Evolutionary conservation across 1,140 invertebrate species (phyloP).

Genomic region (Harlomillsia oculata): DNA sequence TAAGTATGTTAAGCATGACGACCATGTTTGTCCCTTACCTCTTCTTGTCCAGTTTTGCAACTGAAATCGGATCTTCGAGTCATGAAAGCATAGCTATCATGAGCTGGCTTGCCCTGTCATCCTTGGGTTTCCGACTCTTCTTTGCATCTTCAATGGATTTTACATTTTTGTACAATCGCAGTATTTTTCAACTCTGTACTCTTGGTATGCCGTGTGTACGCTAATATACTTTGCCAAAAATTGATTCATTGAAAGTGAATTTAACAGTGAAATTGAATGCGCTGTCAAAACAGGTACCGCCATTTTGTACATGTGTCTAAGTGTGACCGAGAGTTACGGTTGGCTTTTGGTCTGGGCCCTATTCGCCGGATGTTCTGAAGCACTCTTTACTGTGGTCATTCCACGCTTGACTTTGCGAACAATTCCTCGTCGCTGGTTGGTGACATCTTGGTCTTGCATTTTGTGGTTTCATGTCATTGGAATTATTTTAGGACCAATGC

Average conservation of each 20-base stretch:
- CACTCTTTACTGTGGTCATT: background rate
- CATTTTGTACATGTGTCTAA: slow-evolving; percentile 11
- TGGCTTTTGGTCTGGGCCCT: slow-evolving; percentile 21
- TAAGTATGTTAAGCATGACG: slow-evolving; percentile 7
- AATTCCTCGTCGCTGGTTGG: slow-evolving; percentile 15
- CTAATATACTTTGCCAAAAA: background rate
- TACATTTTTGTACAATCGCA: slow-evolving; percentile 9
- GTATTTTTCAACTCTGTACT: slow-evolving; percentile 6
- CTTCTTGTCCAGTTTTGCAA: slow-evolving; percentile 10
- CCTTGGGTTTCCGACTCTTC: background rate
- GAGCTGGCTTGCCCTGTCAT: background rate
- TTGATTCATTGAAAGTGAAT: background rate
- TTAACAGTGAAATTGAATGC: too few relatives aligned
- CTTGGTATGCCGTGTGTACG: too few relatives aligned
- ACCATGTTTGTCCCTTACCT: slow-evolving; percentile 18
- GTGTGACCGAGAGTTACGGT: slow-evolving; percentile 13
- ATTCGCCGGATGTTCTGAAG: slow-evolving; percentile 11
- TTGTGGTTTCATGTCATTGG: slow-evolving; percentile 18
- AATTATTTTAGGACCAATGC: slow-evolving; percentile 4
- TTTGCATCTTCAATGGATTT: background rate
- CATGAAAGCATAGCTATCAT: background rate
- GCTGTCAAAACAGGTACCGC: too few relatives aligned
- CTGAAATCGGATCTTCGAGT: background rate
- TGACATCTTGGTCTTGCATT: slow-evolving; percentile 12
- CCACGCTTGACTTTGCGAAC: slow-evolving; percentile 17